phyloP scores from a whole-genome alignment of 2,888 invertebrate genomes.

The Tiliacea aurago region DNA sequence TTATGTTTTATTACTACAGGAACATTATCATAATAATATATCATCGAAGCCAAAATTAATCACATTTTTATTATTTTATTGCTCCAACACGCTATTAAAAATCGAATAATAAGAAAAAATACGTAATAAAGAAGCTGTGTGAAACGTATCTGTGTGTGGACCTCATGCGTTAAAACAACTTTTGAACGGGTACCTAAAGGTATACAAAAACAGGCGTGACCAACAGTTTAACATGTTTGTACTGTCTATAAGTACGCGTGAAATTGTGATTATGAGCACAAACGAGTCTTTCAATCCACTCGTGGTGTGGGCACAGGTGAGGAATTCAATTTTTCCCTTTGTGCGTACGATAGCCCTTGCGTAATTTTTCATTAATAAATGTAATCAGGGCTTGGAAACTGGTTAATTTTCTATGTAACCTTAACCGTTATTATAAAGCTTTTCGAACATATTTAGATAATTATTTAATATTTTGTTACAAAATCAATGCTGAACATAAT shows the following conservation, averaged over 20 bases:
- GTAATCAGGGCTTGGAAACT: no score
- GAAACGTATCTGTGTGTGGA: constrained; percentile 24
- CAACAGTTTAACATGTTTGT: constrained; percentile 85
- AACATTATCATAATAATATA: constrained; percentile 45
- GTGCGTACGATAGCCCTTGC: neutral
- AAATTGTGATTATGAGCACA: constrained; percentile 87
- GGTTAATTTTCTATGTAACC: no score
- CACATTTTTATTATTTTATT: constrained; percentile 45
- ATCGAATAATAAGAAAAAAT: constrained; percentile 6
- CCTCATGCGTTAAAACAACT: constrained; percentile 55
- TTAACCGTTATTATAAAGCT: no score
- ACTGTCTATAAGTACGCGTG: constrained; percentile 85
- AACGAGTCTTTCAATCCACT: constrained; percentile 75
- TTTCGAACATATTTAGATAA: no score
- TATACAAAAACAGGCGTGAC: constrained; percentile 84
- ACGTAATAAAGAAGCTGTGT: constrained; percentile 39
- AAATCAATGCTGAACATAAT: no score
- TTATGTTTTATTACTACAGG: constrained; percentile 39
- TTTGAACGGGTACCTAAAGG: constrained; percentile 55
- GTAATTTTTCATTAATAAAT: constrained; percentile 17
- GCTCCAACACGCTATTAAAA: constrained; percentile 31
- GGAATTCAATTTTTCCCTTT: constrained; percentile 49
- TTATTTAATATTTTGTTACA: no score
- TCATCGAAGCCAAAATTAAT: constrained; percentile 39
- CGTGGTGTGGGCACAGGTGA: constrained; percentile 59